Conservation (phyloP, 2,797 vertebrate genomes). For the Caiman crocodilus region DNA sequence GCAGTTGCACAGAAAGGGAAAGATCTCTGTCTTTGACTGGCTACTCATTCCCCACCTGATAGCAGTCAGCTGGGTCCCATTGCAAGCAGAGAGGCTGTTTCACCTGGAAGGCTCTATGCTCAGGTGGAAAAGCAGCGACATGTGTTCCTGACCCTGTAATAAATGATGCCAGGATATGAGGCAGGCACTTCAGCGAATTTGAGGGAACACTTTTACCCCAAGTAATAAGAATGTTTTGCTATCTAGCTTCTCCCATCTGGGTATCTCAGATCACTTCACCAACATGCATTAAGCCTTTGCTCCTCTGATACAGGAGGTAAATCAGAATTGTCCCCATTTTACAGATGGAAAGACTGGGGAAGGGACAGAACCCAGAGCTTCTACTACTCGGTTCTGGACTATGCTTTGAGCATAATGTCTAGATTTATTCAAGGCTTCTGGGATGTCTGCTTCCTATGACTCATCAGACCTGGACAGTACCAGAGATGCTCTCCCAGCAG, state of each 20-base stretch:
- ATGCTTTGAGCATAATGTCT: neutral
- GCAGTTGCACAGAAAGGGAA: neutral
- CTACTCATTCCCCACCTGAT: neutral
- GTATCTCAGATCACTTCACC: neutral
- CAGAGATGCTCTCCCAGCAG: rapidly evolving
- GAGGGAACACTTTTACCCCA: neutral
- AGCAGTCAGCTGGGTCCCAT: neutral
- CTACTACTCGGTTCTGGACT: neutral
- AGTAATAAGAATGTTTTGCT: neutral
- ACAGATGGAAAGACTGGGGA: neutral
- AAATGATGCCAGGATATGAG: neutral
- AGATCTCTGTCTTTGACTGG: neutral
- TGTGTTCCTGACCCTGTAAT: neutral
- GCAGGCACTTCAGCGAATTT: neutral
- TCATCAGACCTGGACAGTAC: neutral
- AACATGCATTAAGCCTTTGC: rapidly evolving
- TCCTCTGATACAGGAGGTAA: neutral
- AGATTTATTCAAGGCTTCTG: rapidly evolving
- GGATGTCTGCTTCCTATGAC: rapidly evolving
- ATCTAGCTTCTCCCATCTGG: neutral
- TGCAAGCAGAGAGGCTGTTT: neutral
- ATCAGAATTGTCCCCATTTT: neutral
- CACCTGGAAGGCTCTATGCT: neutral
- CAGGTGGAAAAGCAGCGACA: neutral
- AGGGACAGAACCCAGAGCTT: too few relatives aligned